Evolutionary conservation across 1,140 invertebrate genomes (phyloP).

Genomic region (Philopotamus ludificatus): DNA sequence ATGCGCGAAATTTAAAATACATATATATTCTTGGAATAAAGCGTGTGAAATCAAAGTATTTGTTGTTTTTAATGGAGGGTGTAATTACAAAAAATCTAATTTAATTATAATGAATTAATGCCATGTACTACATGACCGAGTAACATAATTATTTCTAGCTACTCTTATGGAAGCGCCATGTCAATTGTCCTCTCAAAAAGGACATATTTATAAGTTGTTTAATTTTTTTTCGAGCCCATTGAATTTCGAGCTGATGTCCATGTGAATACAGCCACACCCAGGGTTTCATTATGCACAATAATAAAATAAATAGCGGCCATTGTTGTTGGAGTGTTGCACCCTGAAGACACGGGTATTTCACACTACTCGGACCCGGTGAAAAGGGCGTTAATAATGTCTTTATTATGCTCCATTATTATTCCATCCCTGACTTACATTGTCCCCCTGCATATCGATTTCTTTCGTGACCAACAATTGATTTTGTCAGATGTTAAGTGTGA

Average conservation of each 20-base stretch:
- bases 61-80: too few relatives aligned
- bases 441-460: slow-evolving; percentile 30
- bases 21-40: too few relatives aligned
- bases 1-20: too few relatives aligned
- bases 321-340: slow-evolving; percentile 31
- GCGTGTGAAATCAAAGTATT: too few relatives aligned
- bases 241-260: neutral
- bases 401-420: slow-evolving; percentile 39
- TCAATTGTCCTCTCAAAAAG: too few relatives aligned
- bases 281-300: slow-evolving; percentile 10
- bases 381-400: slow-evolving; percentile 41
- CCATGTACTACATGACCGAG: neutral
- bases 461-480: slow-evolving; percentile 34
- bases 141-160: neutral
- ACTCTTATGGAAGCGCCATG: neutral
- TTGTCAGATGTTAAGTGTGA: slow-evolving; percentile 36
- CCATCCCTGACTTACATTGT: slow-evolving; percentile 34
- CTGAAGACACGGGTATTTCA: slow-evolving; percentile 31
- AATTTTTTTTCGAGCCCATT: neutral
- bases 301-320: slow-evolving; percentile 24
- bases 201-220: slow-evolving; percentile 4
- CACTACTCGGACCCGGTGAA: slow-evolving; percentile 34
- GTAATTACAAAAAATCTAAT: too few relatives aligned
- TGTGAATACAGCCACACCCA: slow-evolving; percentile 3
- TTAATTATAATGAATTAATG: neutral